Base-by-base conservation (phyloP, 2,113 vertebrate genomes). In the Carassius carassius region DNA sequence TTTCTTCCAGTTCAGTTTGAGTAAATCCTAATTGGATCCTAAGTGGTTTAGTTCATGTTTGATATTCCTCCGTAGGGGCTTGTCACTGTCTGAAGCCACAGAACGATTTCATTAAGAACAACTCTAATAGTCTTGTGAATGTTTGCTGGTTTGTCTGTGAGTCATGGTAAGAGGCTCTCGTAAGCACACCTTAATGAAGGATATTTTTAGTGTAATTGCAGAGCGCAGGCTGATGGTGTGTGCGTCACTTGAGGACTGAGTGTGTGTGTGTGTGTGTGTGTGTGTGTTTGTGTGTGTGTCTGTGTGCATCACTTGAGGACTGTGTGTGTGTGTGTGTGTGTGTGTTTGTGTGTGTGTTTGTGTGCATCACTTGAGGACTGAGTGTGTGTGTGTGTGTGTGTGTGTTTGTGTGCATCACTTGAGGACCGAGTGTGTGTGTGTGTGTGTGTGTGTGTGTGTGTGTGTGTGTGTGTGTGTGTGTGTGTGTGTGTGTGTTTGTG, bases 141-240 rank as follows among this genome's bases (percentile, higher is more conserved):
- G 13, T 14, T 51, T 35, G 23, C 78, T 77, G 58, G 14, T 76
- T 54, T 75, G 19, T 25, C 81, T 41, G 2, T 83, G 81, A 83
- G 69, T 83, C 81, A 74, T 41, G 16, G 29, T 29, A 83, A 75
- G 70, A 35, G 13, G 19, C n/a, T 56, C 51, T 73, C 7, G 8
- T 73, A 82, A 82, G 8, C 6, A 44, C 51, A 82, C 70, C 65
- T 82, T 67, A 81, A 81, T 82, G 60, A 75, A 19, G 54, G 47
- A 35, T 86, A 83, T 86, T 83, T 83, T 86, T 60, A 83, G 72
- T 13, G 10, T 78, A 83, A 83, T 86, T 85, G 25, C n/a, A 85
- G 81, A 65, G 19, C 21, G 49, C 79, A 19, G 62, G 41, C n/a
- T 63, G 23, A 67, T 41, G 17, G 44, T 17, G 6, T 0, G 51